These are phyloP conservation scores for Zosterops lateralis DNA, from an alignment of 2,113 vertebrate genomes.

Conservation along the genomic window DNA sequence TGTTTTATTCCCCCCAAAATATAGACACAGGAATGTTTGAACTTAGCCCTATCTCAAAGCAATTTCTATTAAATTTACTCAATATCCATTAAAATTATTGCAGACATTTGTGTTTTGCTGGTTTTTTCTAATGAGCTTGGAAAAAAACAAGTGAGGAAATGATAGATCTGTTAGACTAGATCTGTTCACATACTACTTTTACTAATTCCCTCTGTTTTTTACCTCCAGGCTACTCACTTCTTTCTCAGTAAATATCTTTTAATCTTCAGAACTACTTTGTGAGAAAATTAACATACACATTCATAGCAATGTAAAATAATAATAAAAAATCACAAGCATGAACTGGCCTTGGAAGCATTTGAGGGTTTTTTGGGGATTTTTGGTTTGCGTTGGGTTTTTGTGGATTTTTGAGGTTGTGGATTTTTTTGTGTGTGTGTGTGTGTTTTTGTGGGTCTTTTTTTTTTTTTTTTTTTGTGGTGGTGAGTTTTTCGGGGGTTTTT, in stretches of 20 bases:
- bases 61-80: slow-evolving; percentile 51
- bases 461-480: no score
- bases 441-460: no score
- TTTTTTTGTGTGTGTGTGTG: no score
- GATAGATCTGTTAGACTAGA: background rate
- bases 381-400: no score
- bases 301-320: slow-evolving; percentile 1
- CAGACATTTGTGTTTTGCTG: slow-evolving; percentile 34
- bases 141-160: background rate
- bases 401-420: no score
- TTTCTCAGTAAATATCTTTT: slow-evolving; percentile 26
- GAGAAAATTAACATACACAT: background rate
- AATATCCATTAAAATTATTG: slow-evolving; percentile 54
- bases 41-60: slow-evolving; percentile 20
- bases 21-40: background rate
- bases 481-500: no score
- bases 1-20: background rate
- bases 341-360: background rate
- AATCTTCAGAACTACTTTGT: slow-evolving; percentile 24
- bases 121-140: slow-evolving; percentile 54
- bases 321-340: background rate
- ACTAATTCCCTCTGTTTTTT: background rate
- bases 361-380: background rate
- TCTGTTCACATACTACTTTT: background rate
- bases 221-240: background rate